Base-by-base conservation (phyloP, 1,140 invertebrate genomes). In the Wiebesia pumilae region DNA sequence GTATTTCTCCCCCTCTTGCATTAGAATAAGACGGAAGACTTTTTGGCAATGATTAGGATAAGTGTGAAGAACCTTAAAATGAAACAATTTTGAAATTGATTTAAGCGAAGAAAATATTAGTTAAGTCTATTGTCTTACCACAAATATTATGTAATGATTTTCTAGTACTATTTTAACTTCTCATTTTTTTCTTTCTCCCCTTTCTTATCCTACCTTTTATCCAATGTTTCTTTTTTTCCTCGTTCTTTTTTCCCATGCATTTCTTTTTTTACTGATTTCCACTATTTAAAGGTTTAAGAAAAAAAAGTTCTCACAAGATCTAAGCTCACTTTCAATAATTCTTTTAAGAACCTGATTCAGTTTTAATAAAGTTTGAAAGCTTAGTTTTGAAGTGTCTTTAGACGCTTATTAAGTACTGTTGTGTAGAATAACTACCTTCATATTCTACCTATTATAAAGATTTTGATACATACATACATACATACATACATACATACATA, bases 311-410 rank as follows among this genome's bases (percentile, higher is more conserved):
- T 54, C 21, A 24, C 38, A 73, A 73, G 69, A 58, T 33, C 62
- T 14, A 69, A 62, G 7, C 33, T 47, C 24, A 67, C 38, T 81
- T 81, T 69, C 3, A 81, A 81, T 30, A 40, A 43, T 73, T 81
- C 47, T 35, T 69, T 81, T 38, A 71, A 71, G 30, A 4, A 38
- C 16, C 19, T 33, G 14, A 4, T 19, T 24, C 24, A 21, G 73
- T 47, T 81, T 85, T 81, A 73, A 85, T 81, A 81, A 62, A 75
- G 47, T 58, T 40, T 51, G 65, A 80, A 85, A 73, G 65, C 80
- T 85, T 73, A 73, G 7, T 47, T 67, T 16, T 27, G 19, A 73
- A 62, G 65, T 81, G 33, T 58, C 47, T 33, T 58, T n/a, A 7
- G 58, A 71, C 33, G 51, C 65, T 81, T 85, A 81, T 81, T 27